Evolutionary conservation across 2,113 vertebrate species (phyloP), one percentile per base, ranked within the genome.

Genomic region (Ascaphus truei): DNA sequence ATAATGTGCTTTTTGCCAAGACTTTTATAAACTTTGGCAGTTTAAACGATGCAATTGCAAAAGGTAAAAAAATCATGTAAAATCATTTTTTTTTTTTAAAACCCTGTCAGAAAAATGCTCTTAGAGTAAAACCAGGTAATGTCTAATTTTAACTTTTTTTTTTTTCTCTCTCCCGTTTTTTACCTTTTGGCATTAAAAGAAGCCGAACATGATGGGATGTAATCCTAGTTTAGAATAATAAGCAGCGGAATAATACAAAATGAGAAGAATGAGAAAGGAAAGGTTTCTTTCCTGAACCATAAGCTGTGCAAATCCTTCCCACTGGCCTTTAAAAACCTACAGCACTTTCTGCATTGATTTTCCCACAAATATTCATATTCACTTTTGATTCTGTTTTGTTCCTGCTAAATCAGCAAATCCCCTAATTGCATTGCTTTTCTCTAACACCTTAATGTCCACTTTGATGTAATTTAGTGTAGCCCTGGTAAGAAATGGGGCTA

Each of bases 321-420:
- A 51, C 73, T 68, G 80, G 79, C 76, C 71, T 64, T 74, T 78
- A 73, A 82, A 77, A 74, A 71, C 58, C 25, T 45, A 2, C 51
- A 51, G 45, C 64, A 13, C 25, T 33, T 31, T 37, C 15, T 27
- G 12, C 41, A 62, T 68, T 63, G 77, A 80, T 80, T 68, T 72
- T 59, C 41, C 26, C 64, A 39, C 60, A 36, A 61, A 11, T 27
- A 69, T 74, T 73, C 29, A 68, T 25, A 80, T 37, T 51, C 7
- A n/a, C 56, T 52, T 85, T 81, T 76, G 67, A 76, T 76, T 76
- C 68, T 39, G 0, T 72, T 78, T 76, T 51, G 53, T 63, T 80
- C 62, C 71, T 51, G 61, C 61, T 37, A 15, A 72, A 67, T 73
- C 67, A 72, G 63, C 71, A 78, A 85, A 81, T 75, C 75, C 80